Evolutionary conservation across 2,113 vertebrate genomes (phyloP).

Genomic region (Toxotes jaculatrix): DNA sequence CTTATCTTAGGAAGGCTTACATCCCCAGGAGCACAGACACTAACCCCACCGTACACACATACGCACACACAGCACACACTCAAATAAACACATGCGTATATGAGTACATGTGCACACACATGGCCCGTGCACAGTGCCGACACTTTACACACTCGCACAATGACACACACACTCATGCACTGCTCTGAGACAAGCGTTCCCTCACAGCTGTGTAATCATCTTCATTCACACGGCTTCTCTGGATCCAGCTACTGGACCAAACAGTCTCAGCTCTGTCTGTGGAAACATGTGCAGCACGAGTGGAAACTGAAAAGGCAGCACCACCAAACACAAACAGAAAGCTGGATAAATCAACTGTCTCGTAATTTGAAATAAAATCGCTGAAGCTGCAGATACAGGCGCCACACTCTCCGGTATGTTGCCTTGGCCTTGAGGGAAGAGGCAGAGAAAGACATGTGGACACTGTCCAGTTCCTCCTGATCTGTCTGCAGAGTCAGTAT

Average conservation of each 20-base stretch:
- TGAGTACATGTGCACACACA: not conserved
- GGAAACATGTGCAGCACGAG: not conserved
- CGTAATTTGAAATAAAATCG: not conserved
- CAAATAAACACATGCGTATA: slow-evolving; percentile 1
- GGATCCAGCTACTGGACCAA: slow-evolving; percentile 1
- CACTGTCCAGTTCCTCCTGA: too few relatives aligned
- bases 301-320: too few relatives aligned
- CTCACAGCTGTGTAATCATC: slow-evolving; percentile 28
- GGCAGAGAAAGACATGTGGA: too few relatives aligned
- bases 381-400: not conserved
- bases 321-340: too few relatives aligned
- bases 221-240: not conserved
- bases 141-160: not conserved
- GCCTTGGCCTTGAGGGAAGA: too few relatives aligned
- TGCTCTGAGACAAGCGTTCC: slow-evolving; percentile 15
- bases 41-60: slow-evolving; percentile 1
- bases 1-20: slow-evolving; percentile 63
- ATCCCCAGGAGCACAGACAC: slow-evolving; percentile 26
- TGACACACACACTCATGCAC: not conserved
- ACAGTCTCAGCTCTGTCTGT: not conserved
- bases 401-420: not conserved
- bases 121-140: not conserved
- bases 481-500: too few relatives aligned
- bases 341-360: not conserved
- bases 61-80: slow-evolving; percentile 1